Base-by-base conservation (phyloP, 2,113 vertebrate species). In the Azemiops feae region DNA sequence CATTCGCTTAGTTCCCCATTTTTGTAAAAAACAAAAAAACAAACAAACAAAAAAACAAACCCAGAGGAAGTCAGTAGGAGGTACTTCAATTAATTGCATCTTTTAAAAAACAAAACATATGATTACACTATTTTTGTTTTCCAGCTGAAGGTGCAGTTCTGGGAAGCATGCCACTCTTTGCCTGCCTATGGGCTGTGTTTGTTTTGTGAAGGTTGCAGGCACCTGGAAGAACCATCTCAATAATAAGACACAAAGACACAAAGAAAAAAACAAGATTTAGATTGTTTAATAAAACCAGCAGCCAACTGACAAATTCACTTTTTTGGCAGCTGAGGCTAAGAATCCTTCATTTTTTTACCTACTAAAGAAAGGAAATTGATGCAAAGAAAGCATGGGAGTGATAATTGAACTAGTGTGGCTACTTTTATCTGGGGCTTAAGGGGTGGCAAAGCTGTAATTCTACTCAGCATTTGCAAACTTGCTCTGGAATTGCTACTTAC, bases 141-240 rank as follows among this genome's bases (percentile, higher is more conserved):
- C 93, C 92, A 91, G 91, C 14, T 64, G 43, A 95, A 95, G 43
- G 52, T 85, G 89, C 50, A 64, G 34, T 93, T 96, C 94, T 95
- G 89, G 94, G 95, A 95, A 95, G 87, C 11, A 25, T 92, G 87
- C 89, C 94, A 92, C 34, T 5, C 45, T 1, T 39, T 34, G 69
- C 69, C 0, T 91, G 90, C 93, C 39, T 89, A 22, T 85, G 64
- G 90, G 22, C 6, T 50, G 74, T 91, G 58, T 94, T 94, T 95
- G 90, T 89, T 95, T 92, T 95, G 23, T 90, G 50, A 93, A 95
- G 91, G 86, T 81, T 94, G 27, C 52, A 81, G 89, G 54, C 54
- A 92, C 85, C 55, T 57, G 88, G 91, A 87, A 85, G 27, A 89
- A 47, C 89, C 93, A 90, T n/a, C 81, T 58, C 50, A 55, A 93